Evolutionary conservation across 2,113 vertebrate genomes (phyloP), one percentile per base, ranked within the genome.

Genomic region (Pachypanchax playfairii): DNA sequence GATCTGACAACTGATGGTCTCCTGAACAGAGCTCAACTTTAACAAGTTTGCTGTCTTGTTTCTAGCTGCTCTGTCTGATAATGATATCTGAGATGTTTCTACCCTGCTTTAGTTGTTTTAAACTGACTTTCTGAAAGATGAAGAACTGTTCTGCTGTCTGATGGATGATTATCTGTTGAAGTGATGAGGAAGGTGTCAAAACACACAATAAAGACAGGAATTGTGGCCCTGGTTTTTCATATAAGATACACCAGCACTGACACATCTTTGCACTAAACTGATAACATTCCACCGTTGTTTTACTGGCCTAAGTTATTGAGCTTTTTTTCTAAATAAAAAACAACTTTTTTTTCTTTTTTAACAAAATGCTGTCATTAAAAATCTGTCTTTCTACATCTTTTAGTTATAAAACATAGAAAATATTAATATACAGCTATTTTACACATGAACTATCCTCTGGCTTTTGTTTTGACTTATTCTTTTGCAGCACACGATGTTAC

Each of bases 321-420:
- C 59, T 80, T 87, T 85, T 88, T 72, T 63, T 76, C 61, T 18
- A n/a, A n/a, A n/a, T n/a, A n/a, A n/a, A n/a, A n/a, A 24, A 6
- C 14, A 14, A 20, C 25, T 42, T 44, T 70, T 79, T 77, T 89
- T 83, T 70, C 76, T 84, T 84, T 82, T 82, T 76, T 75, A 87
- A 80, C 73, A 87, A 90, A 90, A 88, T 81, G 75, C 62, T 74
- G 56, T 84, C 67, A 72, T 84, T 85, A 88, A 90, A 91, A 90
- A 84, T 78, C 65, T 85, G 81, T 80, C 76, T 84, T 65, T 84
- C 57, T 70, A 78, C 73, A 75, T 68, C 55, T 70, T 85, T 82
- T 89, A 82, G 57, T 88, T 90, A 87, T 36, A 91, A 92, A 91
- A 92, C 85, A 85, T 91, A 90, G 51, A 92, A 93, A 92, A 91